Conservation (phyloP, 2,113 vertebrate genomes). For the Hypocryptadius cinnamomeus region DNA sequence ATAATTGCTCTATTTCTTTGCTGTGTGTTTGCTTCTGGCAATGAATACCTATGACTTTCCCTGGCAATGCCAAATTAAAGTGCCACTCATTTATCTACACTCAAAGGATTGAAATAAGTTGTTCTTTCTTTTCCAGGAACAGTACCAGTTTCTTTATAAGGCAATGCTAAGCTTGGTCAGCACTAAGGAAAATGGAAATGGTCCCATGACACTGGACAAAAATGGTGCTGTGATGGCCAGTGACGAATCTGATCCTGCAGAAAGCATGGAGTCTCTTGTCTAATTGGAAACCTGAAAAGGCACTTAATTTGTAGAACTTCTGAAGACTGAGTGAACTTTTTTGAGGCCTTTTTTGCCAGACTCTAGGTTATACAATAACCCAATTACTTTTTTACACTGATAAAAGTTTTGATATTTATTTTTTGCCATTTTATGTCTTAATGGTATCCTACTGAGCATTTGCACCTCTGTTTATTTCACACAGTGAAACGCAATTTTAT, state of each 20-base stretch:
- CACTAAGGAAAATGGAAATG: slow-evolving; percentile 83
- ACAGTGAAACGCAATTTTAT: slow-evolving; percentile 82
- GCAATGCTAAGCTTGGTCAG: slow-evolving; percentile 91
- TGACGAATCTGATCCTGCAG: slow-evolving; percentile 84
- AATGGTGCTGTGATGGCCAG: slow-evolving; percentile 83
- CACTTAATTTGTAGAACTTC: slow-evolving; percentile 87
- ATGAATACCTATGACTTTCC: neutral
- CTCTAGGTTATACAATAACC: slow-evolving; percentile 98
- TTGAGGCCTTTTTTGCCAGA: slow-evolving; percentile 99
- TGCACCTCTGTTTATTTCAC: slow-evolving; percentile 89
- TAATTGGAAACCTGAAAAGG: slow-evolving; percentile 77
- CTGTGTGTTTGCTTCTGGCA: neutral
- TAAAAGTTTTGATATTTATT: slow-evolving; percentile 99
- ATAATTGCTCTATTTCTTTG: neutral
- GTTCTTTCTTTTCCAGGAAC: slow-evolving; percentile 76
- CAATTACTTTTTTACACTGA: slow-evolving; percentile 99
- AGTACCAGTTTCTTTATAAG: slow-evolving; percentile 94
- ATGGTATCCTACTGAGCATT: slow-evolving; percentile 96
- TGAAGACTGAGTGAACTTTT: slow-evolving; percentile 91
- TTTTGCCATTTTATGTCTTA: slow-evolving; percentile 99
- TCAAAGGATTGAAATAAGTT: neutral
- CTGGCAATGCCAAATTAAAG: neutral
- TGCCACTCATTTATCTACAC: neutral
- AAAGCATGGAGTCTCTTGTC: slow-evolving; percentile 93
- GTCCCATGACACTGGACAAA: slow-evolving; percentile 79